These are phyloP conservation scores for Apeltes quadracus DNA, from an alignment of 2,113 vertebrate species.

Conservation along the genomic window DNA sequence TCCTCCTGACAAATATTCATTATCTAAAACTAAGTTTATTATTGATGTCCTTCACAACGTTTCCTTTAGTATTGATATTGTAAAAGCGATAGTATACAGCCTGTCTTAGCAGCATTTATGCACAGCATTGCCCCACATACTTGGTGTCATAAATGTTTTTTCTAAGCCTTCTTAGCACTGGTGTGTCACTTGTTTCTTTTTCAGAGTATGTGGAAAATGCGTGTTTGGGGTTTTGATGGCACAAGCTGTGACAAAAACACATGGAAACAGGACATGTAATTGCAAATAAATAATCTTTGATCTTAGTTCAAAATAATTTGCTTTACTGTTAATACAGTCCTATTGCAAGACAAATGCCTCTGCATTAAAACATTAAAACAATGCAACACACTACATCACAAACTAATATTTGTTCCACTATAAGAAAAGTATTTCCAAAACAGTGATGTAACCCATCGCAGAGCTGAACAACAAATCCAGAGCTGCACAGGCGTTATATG, in stretches of 20 bases:
- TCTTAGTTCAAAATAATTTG: constrained; percentile 50
- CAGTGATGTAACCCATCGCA: constrained; percentile 62
- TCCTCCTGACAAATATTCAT: constrained; percentile 30
- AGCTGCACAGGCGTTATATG: constrained; percentile 56
- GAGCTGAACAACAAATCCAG: constrained; percentile 57
- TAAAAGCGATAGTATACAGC: constrained; percentile 39
- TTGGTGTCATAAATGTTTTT: constrained; percentile 53
- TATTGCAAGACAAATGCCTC: constrained; percentile 36
- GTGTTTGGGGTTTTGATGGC: constrained; percentile 72
- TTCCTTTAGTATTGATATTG: constrained; percentile 23
- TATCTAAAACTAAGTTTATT: constrained; percentile 7
- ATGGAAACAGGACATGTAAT: constrained; percentile 71
- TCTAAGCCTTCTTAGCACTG: constrained; percentile 45
- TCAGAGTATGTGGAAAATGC: constrained; percentile 69
- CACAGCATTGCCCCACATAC: constrained; percentile 50
- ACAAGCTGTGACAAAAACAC: constrained; percentile 70
- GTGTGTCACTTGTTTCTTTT: constrained; percentile 63
- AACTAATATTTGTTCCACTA: constrained; percentile 43
- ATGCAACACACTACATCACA: constrained; percentile 41
- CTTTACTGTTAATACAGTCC: constrained; percentile 54
- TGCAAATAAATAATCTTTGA: constrained; percentile 65
- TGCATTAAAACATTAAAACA: constrained; percentile 45
- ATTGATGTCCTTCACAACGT: constrained; percentile 19
- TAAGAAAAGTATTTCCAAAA: constrained; percentile 46
- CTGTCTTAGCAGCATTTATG: constrained; percentile 50